phyloP scores from a whole-genome alignment of 2,888 invertebrate genomes.

The Cheilosia vernalis region DNA sequence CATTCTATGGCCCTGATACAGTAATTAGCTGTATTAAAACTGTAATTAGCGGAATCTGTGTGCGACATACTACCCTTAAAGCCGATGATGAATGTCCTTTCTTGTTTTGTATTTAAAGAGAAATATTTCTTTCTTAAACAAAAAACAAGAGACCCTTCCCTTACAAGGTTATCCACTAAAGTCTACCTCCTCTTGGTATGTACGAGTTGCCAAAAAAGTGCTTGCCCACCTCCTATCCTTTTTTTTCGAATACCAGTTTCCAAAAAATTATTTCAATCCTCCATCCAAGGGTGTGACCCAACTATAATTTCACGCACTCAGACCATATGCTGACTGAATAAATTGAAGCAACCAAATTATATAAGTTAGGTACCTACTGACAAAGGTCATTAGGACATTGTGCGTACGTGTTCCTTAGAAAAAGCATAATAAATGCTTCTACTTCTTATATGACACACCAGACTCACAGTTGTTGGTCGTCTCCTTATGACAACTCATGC shows the following conservation, averaged over 20 bases:
- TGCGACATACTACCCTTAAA: too few relatives aligned
- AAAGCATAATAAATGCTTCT: constrained; percentile 52
- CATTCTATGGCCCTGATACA: too few relatives aligned
- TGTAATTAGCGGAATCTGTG: too few relatives aligned
- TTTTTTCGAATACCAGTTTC: background rate
- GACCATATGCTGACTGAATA: constrained; percentile 27
- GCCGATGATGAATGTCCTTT: too few relatives aligned
- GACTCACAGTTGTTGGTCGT: constrained; percentile 1
- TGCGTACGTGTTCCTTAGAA: constrained; percentile 40
- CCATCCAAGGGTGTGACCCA: constrained; percentile 10
- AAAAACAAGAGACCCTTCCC: too few relatives aligned
- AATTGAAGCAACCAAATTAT: constrained; percentile 41
- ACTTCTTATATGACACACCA: constrained; percentile 25
- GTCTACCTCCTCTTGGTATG: too few relatives aligned
- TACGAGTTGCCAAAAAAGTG: too few relatives aligned
- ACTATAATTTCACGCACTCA: constrained; percentile 12
- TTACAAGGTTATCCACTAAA: too few relatives aligned
- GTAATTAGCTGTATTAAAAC: too few relatives aligned
- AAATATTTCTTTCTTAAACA: too few relatives aligned
- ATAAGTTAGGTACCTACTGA: background rate
- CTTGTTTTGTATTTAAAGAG: too few relatives aligned
- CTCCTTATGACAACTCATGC: constrained; percentile 21
- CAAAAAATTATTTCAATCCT: background rate
- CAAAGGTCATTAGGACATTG: constrained; percentile 32
- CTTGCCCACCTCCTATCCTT: too few relatives aligned